These are phyloP conservation scores for Myotis pilosus DNA, from an alignment of 2,797 vertebrate species.

Conservation along the genomic window DNA sequence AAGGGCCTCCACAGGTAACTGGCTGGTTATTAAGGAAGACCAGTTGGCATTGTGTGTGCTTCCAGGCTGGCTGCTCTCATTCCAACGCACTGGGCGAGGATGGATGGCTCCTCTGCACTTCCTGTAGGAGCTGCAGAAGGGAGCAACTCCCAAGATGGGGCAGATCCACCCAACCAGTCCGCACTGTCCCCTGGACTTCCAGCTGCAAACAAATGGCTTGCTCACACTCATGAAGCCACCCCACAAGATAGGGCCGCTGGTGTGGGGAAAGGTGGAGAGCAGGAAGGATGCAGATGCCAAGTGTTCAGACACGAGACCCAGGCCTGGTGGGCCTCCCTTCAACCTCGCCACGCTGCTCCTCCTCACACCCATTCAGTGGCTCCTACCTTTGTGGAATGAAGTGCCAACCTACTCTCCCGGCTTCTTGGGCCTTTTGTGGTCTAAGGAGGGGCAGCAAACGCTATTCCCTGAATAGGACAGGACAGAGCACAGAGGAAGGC, in stretches of 20 bases:
- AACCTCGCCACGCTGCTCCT: not conserved
- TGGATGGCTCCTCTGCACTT: not conserved
- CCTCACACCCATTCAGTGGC: not conserved
- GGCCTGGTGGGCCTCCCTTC: not conserved
- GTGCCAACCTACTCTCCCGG: not conserved
- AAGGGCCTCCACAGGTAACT: not conserved
- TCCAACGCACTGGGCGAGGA: not conserved
- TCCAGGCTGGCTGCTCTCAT: not conserved
- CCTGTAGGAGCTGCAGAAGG: not conserved
- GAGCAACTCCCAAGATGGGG: not conserved
- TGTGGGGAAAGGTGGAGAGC: no score
- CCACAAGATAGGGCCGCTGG: fast-evolving
- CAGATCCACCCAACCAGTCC: not conserved
- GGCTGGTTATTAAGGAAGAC: not conserved
- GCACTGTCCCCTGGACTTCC: not conserved
- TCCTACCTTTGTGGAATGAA: not conserved
- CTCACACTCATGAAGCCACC: not conserved
- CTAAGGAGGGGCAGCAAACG: not conserved
- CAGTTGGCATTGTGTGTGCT: fast-evolving
- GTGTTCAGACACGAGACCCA: not conserved
- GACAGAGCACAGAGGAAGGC: not conserved
- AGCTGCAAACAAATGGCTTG: not conserved
- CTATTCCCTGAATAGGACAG: not conserved
- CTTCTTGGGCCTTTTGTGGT: not conserved
- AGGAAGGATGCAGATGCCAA: no score